Evolutionary conservation across 2,113 vertebrate species (phyloP).

Genomic region (Malurus cyaneus): DNA sequence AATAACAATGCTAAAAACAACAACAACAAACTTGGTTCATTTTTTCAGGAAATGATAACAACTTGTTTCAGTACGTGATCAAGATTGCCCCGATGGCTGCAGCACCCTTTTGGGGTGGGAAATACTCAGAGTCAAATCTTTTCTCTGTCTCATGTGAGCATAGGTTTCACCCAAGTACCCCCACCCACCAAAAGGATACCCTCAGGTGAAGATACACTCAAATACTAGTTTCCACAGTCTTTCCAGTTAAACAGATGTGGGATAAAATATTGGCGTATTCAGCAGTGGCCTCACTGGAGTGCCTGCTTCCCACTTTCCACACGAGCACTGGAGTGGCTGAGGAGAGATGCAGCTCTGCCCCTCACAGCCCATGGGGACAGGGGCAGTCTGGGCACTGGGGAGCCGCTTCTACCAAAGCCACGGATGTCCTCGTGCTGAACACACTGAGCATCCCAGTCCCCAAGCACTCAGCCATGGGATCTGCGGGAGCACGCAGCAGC

Average conservation of each 20-base stretch:
- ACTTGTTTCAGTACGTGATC: neutral
- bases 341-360: neutral
- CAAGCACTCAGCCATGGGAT: rapidly evolving
- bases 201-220: neutral
- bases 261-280: neutral
- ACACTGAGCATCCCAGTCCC: rapidly evolving
- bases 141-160: neutral
- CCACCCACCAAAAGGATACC: neutral
- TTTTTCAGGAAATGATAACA: neutral
- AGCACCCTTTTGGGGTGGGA: neutral
- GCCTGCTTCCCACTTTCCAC: neutral
- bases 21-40: neutral
- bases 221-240: neutral
- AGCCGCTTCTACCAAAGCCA: neutral
- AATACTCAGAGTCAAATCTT: neutral
- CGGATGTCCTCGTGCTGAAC: rapidly evolving
- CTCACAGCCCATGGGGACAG: rapidly evolving
- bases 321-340: rapidly evolving
- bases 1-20: neutral
- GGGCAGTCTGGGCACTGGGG: neutral
- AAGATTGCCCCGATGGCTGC: neutral
- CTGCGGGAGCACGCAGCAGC: rapidly evolving
- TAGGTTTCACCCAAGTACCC: neutral
- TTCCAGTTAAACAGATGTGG: neutral
- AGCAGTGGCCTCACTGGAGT: rapidly evolving